Base-by-base conservation (phyloP, 2,888 invertebrate species). In the Coenonympha glycerion region DNA sequence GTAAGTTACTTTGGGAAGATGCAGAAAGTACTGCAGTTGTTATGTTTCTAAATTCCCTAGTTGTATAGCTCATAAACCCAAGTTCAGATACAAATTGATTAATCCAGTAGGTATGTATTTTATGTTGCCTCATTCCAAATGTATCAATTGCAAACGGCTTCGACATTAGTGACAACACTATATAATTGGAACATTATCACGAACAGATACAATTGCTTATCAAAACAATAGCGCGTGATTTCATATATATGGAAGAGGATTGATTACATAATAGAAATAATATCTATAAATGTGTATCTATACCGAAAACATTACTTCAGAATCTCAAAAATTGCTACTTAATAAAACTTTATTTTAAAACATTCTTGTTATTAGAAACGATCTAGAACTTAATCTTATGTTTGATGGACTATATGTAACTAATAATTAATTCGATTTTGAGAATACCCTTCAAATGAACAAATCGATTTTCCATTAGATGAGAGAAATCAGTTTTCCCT, bases 131-230 rank as follows among this genome's bases (percentile, higher is more conserved):
- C 41, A 33, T 45, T 11, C 21, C 26, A 49, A 52, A 46, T 33
- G 46, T 46, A 28, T 52, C 55, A 46, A 47, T 28, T 46, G 36
- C 55, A 52, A 30, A 46, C 13, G 11, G 37, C 48, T 40, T 39
- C 41, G 52, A 37, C 49, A 49, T 24, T n/a, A n/a, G n/a, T 45
- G 46, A 37, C 52, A 55, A 21, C 33, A 22, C 30, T 41, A 33
- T 49, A 45, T n/a, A n/a, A n/a, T 41, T 40, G 45, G 26, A 42
- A 45, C 41, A 52, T 26, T 37, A 41, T 46, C 45, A 46, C 45
- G 46, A 46, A 52, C 41, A 28, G 41, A 48, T 48, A 41, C 18
- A 26, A 40, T 36, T 44, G 30, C 30, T 42, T 42, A 42, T 42
- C 40, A 24, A 26, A n/a, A 31, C 36, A 51, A 42, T 26, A 21